Evolutionary conservation across 2,888 invertebrate species (phyloP), one percentile per base, ranked within the genome.

Genomic region (Antitype chi): DNA sequence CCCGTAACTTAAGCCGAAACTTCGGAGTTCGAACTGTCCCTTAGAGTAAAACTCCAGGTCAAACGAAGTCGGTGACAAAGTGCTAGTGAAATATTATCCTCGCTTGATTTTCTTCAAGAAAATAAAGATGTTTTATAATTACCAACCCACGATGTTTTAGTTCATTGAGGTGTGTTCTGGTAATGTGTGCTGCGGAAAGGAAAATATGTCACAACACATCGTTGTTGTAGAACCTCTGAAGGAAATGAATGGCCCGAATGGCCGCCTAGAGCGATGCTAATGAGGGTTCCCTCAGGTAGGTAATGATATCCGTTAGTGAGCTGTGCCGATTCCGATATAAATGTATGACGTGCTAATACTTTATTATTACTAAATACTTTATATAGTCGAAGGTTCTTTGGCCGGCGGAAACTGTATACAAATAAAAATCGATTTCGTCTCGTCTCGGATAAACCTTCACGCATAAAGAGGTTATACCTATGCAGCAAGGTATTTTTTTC

Each of bases 291-390:
- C 57, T 55, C 52, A 67, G 72, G 70, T 86, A 67, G 72, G 70
- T 86, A 78, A 86, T 76, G 63, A 74, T 75, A 78, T 84, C 84
- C 81, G 76, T 66, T 66, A 64, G 66, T 71, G 60, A 64, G 59
- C 73, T 47, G 13, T 38, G 55, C 66, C 25, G 43, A 72, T 70
- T 28, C 6, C 28, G 43, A 59, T 70, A 59, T 73, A 57, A 73
- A 68, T 77, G 47, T 70, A 47, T 59, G 17, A 55, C 28, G 47
- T 69, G 43, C n/a, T 55, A 49, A 69, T 55, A 69, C 20, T 52
- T 74, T 62, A 32, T 55, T 75, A 62, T 53, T 6, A 13, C 32
- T 20, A 1, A 32, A 75, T 47, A 15, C n/a, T 57, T 47, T 55
- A 13, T 9, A n/a, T 6, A 59, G 25, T 9, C 23, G 23, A 28